Evolutionary conservation across 2,888 invertebrate species (phyloP).

Genomic region (Microplitis deprimator): DNA sequence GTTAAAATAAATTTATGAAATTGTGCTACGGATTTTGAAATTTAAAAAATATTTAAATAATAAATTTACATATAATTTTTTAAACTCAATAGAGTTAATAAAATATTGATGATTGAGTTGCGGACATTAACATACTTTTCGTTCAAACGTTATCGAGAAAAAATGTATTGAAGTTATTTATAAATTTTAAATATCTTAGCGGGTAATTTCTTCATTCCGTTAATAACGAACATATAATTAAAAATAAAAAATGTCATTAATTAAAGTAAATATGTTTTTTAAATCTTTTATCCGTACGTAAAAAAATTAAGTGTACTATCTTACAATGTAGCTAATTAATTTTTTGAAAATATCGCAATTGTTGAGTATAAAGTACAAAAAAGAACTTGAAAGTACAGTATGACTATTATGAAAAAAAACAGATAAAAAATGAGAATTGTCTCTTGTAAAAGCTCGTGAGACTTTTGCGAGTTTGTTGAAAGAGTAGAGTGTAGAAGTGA

Average conservation of each 20-base stretch:
- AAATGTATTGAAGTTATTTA: too few species aligned
- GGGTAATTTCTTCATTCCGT: background rate
- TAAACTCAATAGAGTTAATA: too few species aligned
- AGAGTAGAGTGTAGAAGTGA: slow-evolving; percentile 30
- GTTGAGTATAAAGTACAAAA: background rate
- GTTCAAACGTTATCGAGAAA: too few species aligned
- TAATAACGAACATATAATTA: too few species aligned
- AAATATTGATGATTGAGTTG: too few species aligned
- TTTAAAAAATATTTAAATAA: too few species aligned
- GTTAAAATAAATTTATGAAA: too few species aligned
- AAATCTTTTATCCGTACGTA: background rate
- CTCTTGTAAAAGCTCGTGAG: slow-evolving; percentile 29
- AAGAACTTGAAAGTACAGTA: background rate
- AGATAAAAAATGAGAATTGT: slow-evolving; percentile 18
- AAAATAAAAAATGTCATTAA: background rate
- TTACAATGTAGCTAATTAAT: background rate
- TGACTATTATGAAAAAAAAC: slow-evolving; percentile 16
- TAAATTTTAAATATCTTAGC: too few species aligned
- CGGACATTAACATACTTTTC: too few species aligned
- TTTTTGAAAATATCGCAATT: background rate
- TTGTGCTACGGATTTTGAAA: too few species aligned
- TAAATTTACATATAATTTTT: too few species aligned
- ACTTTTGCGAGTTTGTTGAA: slow-evolving; percentile 12
- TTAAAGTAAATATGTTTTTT: background rate
- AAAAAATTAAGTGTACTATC: background rate